phyloP scores from a whole-genome alignment of 23 tunicate genomes.

The Styela clava region DNA sequence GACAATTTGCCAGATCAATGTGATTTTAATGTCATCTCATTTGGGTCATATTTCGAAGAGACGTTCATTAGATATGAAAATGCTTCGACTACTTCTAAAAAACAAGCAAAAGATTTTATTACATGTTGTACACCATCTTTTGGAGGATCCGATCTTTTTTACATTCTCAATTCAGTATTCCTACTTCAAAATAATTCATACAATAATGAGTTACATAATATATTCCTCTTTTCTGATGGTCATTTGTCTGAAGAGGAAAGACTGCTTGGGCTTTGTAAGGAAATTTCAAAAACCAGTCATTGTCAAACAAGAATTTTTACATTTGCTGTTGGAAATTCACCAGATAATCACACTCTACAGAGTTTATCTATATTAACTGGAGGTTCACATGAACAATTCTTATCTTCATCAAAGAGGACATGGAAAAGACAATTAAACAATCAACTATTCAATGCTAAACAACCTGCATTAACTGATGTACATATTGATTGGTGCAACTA shows the following conservation, averaged over 20 bases:
- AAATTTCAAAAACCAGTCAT: constrained; percentile 17
- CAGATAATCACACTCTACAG: constrained; percentile 43
- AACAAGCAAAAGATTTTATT: constrained; percentile 32
- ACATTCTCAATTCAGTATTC: not conserved
- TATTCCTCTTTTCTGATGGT: constrained; percentile 76
- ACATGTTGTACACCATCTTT: not conserved
- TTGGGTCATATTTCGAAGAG: constrained; percentile 57
- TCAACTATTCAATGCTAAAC: constrained; percentile 48
- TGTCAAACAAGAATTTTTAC: constrained; percentile 45
- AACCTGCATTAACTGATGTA: constrained; percentile 64
- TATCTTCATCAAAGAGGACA: constrained; percentile 41
- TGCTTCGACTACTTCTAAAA: constrained; percentile 13
- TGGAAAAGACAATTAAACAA: constrained; percentile 46
- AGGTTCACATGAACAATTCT: constrained; percentile 71
- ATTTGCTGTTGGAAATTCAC: constrained; percentile 55
- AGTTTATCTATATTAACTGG: constrained; percentile 50
- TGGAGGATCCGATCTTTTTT: constrained; percentile 19
- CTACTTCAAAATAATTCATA: not conserved
- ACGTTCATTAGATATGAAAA: constrained; percentile 38
- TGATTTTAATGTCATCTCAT: constrained; percentile 43
- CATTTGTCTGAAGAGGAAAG: constrained; percentile 43
- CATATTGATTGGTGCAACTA: constrained; percentile 43
- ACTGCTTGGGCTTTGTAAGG: constrained; percentile 29
- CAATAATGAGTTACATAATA: constrained; percentile 18
- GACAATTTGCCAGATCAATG: constrained; percentile 35